phyloP scores from a whole-genome alignment of 2,888 invertebrate genomes.

The Ametastegia equiseti region DNA sequence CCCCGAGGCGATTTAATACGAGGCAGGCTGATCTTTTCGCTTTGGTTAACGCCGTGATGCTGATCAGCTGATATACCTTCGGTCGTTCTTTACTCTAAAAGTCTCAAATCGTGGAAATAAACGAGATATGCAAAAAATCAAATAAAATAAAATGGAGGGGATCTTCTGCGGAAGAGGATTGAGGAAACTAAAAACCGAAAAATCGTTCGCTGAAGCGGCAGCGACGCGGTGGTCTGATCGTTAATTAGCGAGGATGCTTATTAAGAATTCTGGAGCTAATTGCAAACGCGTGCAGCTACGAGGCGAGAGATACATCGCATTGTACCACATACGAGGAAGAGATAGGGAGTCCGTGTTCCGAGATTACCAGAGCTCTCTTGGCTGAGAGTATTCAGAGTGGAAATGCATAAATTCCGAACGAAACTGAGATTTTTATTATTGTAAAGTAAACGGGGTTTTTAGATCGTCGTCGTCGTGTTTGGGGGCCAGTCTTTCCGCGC shows the following conservation, averaged over 20 bases:
- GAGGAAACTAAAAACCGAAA: no score
- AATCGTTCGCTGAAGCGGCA: no score
- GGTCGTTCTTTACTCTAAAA: no score
- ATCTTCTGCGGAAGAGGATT: no score
- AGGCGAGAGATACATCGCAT: slow-evolving; percentile 61
- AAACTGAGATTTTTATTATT: slow-evolving; percentile 68
- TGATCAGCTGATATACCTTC: no score
- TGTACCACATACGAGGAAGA: slow-evolving; percentile 64
- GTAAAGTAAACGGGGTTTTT: slow-evolving; percentile 64
- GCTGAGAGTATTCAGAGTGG: slow-evolving; percentile 67
- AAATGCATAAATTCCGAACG: slow-evolving; percentile 66
- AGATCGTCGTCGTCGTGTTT: slow-evolving; percentile 56
- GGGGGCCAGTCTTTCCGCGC: slow-evolving; percentile 12
- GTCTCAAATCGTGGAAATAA: no score
- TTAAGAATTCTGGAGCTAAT: slow-evolving; percentile 61
- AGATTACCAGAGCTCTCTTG: slow-evolving; percentile 1
- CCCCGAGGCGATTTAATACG: no score
- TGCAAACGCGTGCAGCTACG: slow-evolving; percentile 60
- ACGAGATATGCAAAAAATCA: no score
- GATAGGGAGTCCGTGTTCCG: slow-evolving; percentile 52
- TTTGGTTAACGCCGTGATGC: no score
- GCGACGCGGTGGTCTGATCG: slow-evolving; percentile 46
- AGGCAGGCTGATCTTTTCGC: no score
- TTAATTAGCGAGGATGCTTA: slow-evolving; percentile 59
- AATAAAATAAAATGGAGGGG: no score